Conservation (phyloP, 2,113 vertebrate species). For the Diphyllodes magnificus region DNA sequence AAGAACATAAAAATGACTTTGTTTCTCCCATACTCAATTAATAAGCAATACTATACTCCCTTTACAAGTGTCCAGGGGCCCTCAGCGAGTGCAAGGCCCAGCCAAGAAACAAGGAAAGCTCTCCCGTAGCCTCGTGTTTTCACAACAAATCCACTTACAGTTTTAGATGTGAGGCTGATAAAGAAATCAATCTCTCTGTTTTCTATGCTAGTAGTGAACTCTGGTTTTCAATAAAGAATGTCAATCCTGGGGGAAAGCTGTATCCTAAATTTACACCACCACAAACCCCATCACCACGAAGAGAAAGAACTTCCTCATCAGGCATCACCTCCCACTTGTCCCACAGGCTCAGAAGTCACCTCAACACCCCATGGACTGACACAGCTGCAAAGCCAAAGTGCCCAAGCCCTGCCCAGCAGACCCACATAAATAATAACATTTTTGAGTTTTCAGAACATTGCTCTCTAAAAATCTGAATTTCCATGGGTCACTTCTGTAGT, state of each 20-base stretch:
- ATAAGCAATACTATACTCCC: not conserved
- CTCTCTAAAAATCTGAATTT: not conserved
- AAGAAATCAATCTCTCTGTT: not conserved
- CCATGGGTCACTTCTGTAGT: not conserved
- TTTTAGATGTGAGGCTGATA: not conserved
- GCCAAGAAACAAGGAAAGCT: not conserved
- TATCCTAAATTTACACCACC: not conserved
- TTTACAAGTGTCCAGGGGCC: not conserved
- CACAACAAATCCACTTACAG: not conserved
- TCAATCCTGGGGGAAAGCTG: not conserved
- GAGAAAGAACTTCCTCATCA: not conserved
- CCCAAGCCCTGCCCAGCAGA: not conserved
- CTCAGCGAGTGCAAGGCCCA: not conserved
- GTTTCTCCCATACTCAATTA: not conserved
- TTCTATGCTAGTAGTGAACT: not conserved
- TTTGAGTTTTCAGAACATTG: not conserved
- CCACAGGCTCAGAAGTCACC: not conserved
- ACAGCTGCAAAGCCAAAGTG: not conserved
- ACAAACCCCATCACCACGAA: fast-evolving
- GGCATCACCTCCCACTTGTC: not conserved
- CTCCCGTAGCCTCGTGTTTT: not conserved
- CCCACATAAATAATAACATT: not conserved
- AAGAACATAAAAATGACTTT: not conserved
- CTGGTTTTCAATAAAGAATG: not conserved
- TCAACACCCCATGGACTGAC: not conserved